Percentiles rank a stretch among this genome's conserved stretches.
These are phyloP conservation scores for Pheucticus melanocephalus DNA, from an alignment of 2,113 vertebrate genomes.

Conservation along the genomic window DNA sequence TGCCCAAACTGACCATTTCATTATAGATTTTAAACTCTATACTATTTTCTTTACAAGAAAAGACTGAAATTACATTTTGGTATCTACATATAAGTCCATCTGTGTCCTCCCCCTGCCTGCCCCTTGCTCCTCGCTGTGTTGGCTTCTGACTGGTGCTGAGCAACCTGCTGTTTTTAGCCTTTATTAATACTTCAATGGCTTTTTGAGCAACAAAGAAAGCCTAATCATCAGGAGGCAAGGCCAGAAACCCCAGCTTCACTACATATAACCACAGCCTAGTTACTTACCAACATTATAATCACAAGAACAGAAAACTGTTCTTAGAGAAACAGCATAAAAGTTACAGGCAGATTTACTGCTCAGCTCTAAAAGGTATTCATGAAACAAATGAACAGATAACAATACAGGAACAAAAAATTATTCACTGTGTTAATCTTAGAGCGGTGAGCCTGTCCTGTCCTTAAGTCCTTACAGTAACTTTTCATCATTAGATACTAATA, in stretches of 20 bases:
- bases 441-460: fast-evolving
- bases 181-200: neutral
- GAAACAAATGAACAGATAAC: neutral
- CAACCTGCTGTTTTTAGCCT: neutral
- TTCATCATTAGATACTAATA: neutral
- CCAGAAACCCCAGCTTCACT: neutral
- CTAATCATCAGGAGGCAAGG: neutral
- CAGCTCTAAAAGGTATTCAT: neutral
- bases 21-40: neutral
- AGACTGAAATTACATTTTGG: neutral
- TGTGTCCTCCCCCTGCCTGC: neutral
- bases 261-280: neutral
- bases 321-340: neutral
- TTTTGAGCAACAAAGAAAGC: neutral
- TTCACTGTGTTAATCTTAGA: neutral
- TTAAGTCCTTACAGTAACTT: neutral
- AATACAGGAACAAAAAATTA: neutral
- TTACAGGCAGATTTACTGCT: neutral
- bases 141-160: neutral
- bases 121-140: fast-evolving
- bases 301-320: neutral
- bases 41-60: neutral
- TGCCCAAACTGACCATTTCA: neutral
- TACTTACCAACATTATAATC: neutral
- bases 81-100: neutral